Evolutionary conservation across 2,888 invertebrate genomes (phyloP), one percentile per base, ranked within the genome.

Genomic region (Exephanes ischioxanthus): DNA sequence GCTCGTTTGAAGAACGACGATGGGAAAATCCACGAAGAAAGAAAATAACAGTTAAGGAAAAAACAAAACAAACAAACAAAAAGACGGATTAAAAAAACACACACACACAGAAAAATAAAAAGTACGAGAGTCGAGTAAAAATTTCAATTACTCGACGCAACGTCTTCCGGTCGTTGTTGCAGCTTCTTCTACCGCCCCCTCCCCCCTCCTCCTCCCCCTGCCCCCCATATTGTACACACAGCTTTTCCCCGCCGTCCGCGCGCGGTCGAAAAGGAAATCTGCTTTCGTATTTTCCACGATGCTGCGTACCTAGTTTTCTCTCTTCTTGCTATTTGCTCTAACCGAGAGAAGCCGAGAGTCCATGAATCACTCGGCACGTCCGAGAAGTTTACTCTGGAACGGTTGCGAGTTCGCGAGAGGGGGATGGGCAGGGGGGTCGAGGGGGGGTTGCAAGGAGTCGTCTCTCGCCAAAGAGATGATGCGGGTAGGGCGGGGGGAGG

Each of bases 331-430:
- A 79, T 85, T 82, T 79, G 55, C 82, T 75, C 68, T 76, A 55
- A 73, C 55, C 75, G 75, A 70, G 61, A 73, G 68, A 68, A 77
- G 68, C 85, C 30, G 14, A 82, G 85, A 82, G 85, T 82, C 85
- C 82, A 85, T 85, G 85, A 85, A 85, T 85, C 85, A 85, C 85
- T 85, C 85, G 85, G 85, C 85, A 82, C 85, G 82, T 85, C 85
- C 85, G 79, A 85, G 82, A 85, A 85, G 85, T 85, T 85, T 85
- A 85, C 85, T 85, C 75, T 63, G 85, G 63, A 48, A 68, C 58
- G n/a, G 67, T 82, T 70, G 58, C 81, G 58, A 61, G 61, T 51
- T 51, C 75, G 68, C 48, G 16, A 37, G 41, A 30, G 55, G 71
- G 19, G 26, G 45, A 61, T 48, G 67, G 16, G 67, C 7, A 26